A percentile compares a stretch with the other conserved stretches of the same genome.
phyloP scores from a whole-genome alignment of 2,888 invertebrate species.

The Netelia inedita region DNA sequence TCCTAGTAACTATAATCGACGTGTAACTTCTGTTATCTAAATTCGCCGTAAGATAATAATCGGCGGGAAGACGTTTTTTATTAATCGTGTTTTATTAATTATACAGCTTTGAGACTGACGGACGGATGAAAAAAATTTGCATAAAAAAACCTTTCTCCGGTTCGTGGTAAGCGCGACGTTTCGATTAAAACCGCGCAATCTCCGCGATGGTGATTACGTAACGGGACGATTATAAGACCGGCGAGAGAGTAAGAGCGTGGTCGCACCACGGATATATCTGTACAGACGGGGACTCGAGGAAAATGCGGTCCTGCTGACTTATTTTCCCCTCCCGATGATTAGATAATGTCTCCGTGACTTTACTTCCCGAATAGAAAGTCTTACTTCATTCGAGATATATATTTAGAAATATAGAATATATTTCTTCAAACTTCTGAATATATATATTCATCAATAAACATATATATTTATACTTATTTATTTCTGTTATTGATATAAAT shows the following conservation, averaged over 20 bases:
- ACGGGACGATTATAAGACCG: slow-evolving; percentile 68
- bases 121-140: not conserved
- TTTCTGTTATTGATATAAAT: too few species aligned
- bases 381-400: slow-evolving; percentile 71
- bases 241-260: slow-evolving; percentile 67
- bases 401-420: not conserved
- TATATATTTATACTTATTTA: not conserved
- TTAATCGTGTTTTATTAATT: too few species aligned
- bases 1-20: not conserved
- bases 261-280: slow-evolving; percentile 7
- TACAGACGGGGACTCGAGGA: slow-evolving; percentile 41
- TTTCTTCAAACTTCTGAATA: too few species aligned
- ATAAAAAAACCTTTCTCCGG: slow-evolving; percentile 49
- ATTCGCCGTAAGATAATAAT: slow-evolving; percentile 10
- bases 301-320: slow-evolving; percentile 72
- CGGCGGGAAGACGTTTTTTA: not conserved
- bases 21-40: not conserved
- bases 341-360: slow-evolving; percentile 79
- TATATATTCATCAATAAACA: too few species aligned
- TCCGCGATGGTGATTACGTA: slow-evolving; percentile 52
- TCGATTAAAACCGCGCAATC: slow-evolving; percentile 66
- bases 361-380: slow-evolving; percentile 83
- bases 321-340: slow-evolving; percentile 73
- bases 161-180: slow-evolving; percentile 46
- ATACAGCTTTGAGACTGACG: too few species aligned